These are phyloP conservation scores for Noturus placidus DNA, from an alignment of 2,113 vertebrate species.

Conservation along the genomic window DNA sequence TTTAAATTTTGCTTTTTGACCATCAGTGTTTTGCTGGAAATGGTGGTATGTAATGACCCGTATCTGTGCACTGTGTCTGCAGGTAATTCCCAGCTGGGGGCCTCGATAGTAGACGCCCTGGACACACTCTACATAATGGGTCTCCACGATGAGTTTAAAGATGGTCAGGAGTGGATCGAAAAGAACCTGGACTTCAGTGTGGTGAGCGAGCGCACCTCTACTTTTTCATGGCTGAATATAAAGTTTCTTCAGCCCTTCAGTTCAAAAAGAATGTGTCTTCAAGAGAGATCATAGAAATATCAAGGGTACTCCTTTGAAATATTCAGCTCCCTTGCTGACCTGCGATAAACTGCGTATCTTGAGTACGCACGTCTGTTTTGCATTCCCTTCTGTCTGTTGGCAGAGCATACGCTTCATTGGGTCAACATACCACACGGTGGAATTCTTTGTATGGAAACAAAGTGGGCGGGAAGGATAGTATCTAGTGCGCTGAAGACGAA, in stretches of 20 bases:
- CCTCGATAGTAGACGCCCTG: conserved; percentile 94
- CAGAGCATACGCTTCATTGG: neutral
- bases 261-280: neutral
- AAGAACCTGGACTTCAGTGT: conserved; percentile 94
- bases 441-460: conserved; percentile 49
- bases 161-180: conserved; percentile 94
- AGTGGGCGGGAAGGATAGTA: conserved; percentile 13
- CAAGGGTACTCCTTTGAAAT: neutral
- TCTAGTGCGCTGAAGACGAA: neutral
- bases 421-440: conserved; percentile 18
- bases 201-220: conserved; percentile 69
- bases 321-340: neutral
- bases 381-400: conserved; percentile 16
- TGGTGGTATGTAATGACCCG: neutral
- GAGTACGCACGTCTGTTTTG: neutral
- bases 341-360: neutral
- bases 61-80: conserved; percentile 34
- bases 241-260: neutral
- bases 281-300: neutral
- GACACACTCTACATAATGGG: conserved; percentile 99
- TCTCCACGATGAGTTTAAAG: conserved; percentile 92
- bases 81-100: conserved; percentile 96
- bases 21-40: neutral
- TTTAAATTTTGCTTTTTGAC: neutral
- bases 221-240: neutral